Conservation (phyloP, 2,113 vertebrate species). For the Lichenostomus cassidix region DNA sequence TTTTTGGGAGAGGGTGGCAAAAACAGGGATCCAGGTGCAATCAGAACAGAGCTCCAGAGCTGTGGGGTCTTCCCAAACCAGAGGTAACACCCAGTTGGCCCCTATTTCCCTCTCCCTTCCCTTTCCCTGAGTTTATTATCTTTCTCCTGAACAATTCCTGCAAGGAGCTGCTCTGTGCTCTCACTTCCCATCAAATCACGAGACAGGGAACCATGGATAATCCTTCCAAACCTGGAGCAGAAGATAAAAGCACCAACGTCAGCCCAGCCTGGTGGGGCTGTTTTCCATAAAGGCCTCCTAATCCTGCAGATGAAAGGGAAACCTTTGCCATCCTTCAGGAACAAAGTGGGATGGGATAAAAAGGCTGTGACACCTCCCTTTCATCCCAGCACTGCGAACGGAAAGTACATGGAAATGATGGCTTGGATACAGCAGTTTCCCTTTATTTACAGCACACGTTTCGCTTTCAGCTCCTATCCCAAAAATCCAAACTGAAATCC, state of each 20-base stretch:
- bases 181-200: background rate
- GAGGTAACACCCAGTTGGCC: background rate
- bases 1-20: accelerated
- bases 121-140: accelerated
- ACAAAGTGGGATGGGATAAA: background rate
- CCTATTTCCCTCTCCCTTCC: background rate
- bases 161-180: background rate
- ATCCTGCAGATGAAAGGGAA: constrained; percentile 23
- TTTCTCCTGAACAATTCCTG: background rate
- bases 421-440: background rate
- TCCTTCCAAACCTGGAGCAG: background rate
- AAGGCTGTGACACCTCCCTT: background rate
- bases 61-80: background rate
- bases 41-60: background rate
- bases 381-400: background rate
- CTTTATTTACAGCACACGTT: background rate
- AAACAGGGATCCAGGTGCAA: background rate
- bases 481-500: background rate
- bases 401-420: background rate
- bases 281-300: background rate
- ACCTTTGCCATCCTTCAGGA: background rate
- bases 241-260: constrained; percentile 7
- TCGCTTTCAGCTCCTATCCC: background rate
- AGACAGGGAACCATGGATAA: background rate
- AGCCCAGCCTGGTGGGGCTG: background rate